Evolutionary conservation across 2,888 invertebrate species (phyloP).

Genomic region (Agapostemon virescens): DNA sequence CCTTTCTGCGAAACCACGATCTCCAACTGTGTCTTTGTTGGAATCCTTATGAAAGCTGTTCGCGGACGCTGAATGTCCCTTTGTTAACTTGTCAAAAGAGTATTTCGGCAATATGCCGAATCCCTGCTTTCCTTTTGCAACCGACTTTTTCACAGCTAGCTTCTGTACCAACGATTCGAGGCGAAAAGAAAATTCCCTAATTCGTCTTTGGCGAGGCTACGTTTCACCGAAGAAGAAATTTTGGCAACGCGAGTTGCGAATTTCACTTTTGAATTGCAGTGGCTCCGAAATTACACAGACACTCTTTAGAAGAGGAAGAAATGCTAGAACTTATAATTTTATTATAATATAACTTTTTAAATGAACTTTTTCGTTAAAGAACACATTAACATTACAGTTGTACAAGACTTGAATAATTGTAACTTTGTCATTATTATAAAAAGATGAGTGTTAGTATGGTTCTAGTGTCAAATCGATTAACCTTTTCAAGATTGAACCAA

Average conservation of each 20-base stretch:
- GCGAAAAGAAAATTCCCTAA: not conserved
- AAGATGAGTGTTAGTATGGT: too few species aligned
- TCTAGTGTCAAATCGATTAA: too few species aligned
- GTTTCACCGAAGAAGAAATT: not conserved
- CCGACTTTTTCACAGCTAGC: not conserved
- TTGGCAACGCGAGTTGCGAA: not conserved
- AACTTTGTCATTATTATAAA: too few species aligned
- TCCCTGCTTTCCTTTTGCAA: not conserved
- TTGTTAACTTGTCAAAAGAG: not conserved
- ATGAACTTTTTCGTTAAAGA: too few species aligned
- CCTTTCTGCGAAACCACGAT: conserved; percentile 31
- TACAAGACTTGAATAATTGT: too few species aligned
- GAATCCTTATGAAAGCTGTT: not conserved
- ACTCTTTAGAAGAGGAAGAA: too few species aligned
- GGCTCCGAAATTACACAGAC: too few species aligned
- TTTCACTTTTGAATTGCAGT: not conserved
- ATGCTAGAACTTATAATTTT: too few species aligned
- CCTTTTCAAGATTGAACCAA: too few species aligned
- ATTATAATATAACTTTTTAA: too few species aligned
- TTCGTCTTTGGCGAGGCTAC: not conserved
- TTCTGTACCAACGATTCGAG: not conserved
- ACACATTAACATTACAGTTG: too few species aligned
- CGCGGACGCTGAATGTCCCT: not conserved
- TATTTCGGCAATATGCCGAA: not conserved
- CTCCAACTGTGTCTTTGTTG: conserved; percentile 4